phyloP scores from a whole-genome alignment of 2,888 invertebrate species.

The Smittia sp. region DNA sequence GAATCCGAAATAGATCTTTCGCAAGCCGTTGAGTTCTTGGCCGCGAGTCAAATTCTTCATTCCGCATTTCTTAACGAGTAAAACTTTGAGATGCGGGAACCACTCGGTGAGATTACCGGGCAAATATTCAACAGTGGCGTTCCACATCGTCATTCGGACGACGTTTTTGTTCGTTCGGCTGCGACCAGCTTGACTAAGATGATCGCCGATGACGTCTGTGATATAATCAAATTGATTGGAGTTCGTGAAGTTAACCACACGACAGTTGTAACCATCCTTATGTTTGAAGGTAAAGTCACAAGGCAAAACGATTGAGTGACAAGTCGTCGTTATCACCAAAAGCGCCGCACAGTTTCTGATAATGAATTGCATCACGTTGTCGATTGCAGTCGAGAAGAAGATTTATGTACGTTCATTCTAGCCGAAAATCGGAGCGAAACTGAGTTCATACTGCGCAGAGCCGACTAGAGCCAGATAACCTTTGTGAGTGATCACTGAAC shows the following conservation, averaged over 20 bases:
- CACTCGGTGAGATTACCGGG: background rate
- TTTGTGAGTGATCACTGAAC: background rate
- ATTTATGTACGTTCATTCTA: conserved; percentile 23
- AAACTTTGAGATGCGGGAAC: conserved; percentile 16
- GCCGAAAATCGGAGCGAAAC: background rate
- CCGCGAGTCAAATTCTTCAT: background rate
- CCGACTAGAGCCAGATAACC: background rate
- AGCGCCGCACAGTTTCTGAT: background rate
- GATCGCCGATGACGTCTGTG: background rate
- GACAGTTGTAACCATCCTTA: conserved; percentile 17
- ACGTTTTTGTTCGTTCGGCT: background rate
- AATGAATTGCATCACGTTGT: background rate
- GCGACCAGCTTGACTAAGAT: background rate
- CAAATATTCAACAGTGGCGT: background rate
- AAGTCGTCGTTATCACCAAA: background rate
- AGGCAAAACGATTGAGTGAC: background rate
- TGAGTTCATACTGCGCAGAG: background rate
- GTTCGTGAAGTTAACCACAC: background rate
- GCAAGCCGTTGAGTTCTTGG: background rate
- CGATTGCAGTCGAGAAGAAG: too few species aligned
- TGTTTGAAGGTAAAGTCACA: conserved; percentile 24
- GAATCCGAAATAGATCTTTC: conserved; percentile 19
- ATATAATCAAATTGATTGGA: background rate
- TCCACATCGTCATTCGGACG: background rate
- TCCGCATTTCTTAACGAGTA: conserved; percentile 28